Base-by-base conservation (phyloP, 92 coral and sea anemone species). In the Zoanthus gigantus region DNA sequence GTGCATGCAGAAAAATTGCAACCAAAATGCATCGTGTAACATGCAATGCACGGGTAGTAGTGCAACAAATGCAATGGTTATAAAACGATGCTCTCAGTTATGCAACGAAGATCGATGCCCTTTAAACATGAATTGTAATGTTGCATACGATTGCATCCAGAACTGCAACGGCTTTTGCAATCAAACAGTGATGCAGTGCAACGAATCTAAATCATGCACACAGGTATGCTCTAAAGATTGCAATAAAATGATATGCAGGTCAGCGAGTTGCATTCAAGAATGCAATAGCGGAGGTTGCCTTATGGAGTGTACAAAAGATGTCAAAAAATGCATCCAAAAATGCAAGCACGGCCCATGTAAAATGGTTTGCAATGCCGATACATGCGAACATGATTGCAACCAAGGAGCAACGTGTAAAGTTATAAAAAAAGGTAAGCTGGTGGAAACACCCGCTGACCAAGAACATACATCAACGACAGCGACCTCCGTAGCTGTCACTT, bases 171-270 rank as follows among this genome's bases (percentile, higher is more conserved):
- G 52, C 2, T 81, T 68, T 66, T 66, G 85, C 53, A 28, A 50
- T 56, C 57, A 63, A 23, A 65, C 73, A 17, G 0, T 65, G 47
- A 81, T 81, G 85, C 12, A 48, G 23, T 81, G 85, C 76, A 81
- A 71, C 18, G 30, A 23, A 37, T 81, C 85, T 52, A 44, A 17
- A 68, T 28, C 54, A 45, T 81, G 85, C 74, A 81, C 85, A 47
- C 85, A 81, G 85, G 61, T 67, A 23, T 81, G 85, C 45, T n/a
- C 15, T 73, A 81, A 71, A 12, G 85, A 58, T 18, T 81, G 85
- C 37, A 66, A 11, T 52, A 81, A 67, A 14, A 65, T 81, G 85
- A 58, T 47, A 65, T 81, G 85, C 75, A 66, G 29, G 60, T 81
- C 85, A 17, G 44, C 57, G 30, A 46, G 18, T 18, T 81, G 85